Percentiles rank a stretch among this genome's conserved stretches.
These are phyloP conservation scores for Acomys russatus DNA, from an alignment of 2,797 vertebrate species.

Conservation along the genomic window DNA sequence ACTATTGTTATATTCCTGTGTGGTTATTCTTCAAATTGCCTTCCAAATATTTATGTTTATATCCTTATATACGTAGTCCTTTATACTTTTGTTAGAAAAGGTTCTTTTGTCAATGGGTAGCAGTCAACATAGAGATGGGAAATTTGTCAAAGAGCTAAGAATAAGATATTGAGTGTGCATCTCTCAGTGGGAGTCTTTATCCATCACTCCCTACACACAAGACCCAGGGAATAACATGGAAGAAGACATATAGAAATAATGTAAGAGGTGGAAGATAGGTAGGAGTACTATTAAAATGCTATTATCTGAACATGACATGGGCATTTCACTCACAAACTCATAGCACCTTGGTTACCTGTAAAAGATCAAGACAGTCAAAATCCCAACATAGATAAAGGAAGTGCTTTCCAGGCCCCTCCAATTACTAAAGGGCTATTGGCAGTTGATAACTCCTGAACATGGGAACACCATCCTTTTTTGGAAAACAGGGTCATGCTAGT, in stretches of 20 bases:
- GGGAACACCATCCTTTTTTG: background rate
- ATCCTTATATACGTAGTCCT: background rate
- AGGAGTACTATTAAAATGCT: background rate
- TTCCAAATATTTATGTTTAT: background rate
- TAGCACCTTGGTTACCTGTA: background rate
- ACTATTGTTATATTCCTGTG: background rate
- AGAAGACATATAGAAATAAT: background rate
- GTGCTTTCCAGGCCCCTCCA: background rate
- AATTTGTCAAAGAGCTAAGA: no score
- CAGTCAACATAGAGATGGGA: background rate
- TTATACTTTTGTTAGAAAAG: background rate
- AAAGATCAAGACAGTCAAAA: background rate
- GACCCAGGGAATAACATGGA: no score
- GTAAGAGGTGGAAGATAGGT: background rate
- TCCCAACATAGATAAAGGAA: background rate
- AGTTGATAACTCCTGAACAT: background rate
- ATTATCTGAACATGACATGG: no score
- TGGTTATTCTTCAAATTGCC: background rate
- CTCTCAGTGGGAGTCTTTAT: background rate
- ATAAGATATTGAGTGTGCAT: background rate
- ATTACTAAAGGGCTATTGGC: background rate
- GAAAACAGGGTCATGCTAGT: background rate
- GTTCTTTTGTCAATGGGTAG: background rate
- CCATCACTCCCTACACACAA: background rate
- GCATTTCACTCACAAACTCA: background rate